Base-by-base conservation (phyloP, 1,140 invertebrate species). In the Achatina immaculata region DNA sequence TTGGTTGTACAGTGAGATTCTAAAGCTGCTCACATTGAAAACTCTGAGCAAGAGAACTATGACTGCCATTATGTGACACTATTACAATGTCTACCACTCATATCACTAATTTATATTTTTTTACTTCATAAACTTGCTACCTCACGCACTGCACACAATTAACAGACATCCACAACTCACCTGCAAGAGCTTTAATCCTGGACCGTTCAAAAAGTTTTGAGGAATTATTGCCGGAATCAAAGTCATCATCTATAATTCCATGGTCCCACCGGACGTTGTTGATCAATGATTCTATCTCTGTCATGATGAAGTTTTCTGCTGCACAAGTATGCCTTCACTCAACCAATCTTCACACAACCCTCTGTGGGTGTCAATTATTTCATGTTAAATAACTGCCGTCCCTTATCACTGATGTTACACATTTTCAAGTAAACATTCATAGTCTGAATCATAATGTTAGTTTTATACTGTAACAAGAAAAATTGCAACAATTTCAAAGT, bases 181-280 rank as follows among this genome's bases (percentile, higher is more conserved):
- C 97, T 90, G 98, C 98, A 87, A 99, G 92, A 82, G 98, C 98
- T 93, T 99, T 99, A 88, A 99, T 99, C 88, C 98, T 95, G 86
- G 97, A 98, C 91, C 98, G 94, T 94, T 99, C 98, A 93, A 99
- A 99, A 71, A 99, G 95, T 89, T 98, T 95, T 83, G 98, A 99
- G 84, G 98, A 99, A 86, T 97, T 98, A 92, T 99, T 99, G 89
- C 98, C 98, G 87, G 98, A 98, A 93, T 99, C 99, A 93, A 99
- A 99, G 93, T 99, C 98, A 80, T 93, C 93, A 92, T 98, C 97
- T 90, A 86, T 85, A 80, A 88, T 86, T 48, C 86, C 86, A 45
- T 85, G 83, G 51, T 91, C 90, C 90, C 90, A 91, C 38, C 88
- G 87, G 71, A 88, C 84, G 51, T 79, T 80, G 84, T 88, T 88